Conservation (phyloP, 2,888 invertebrate species). For the Eupeodes luniger region DNA sequence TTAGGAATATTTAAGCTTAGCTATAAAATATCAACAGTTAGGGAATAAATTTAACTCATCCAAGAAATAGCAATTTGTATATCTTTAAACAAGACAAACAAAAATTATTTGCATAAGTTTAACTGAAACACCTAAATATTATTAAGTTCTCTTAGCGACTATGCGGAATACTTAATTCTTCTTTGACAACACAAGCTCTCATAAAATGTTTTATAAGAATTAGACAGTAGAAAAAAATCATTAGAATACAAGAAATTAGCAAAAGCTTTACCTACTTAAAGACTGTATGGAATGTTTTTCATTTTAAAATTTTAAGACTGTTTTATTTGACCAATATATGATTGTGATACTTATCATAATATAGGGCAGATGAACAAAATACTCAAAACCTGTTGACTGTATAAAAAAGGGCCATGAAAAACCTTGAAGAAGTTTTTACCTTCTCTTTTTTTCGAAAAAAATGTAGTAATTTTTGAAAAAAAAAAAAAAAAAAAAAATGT, state of each 20-base stretch:
- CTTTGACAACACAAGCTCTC: background rate
- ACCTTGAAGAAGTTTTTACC: too few species aligned
- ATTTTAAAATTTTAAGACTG: too few species aligned
- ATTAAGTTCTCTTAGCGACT: background rate
- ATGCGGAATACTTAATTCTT: slow-evolving; percentile 13
- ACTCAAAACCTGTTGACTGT: too few species aligned
- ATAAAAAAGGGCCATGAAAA: too few species aligned
- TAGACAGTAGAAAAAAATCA: background rate
- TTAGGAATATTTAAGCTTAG: background rate
- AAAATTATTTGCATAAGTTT: slow-evolving; percentile 25
- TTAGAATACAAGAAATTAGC: background rate
- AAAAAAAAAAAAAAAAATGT: too few species aligned
- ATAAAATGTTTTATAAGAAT: background rate
- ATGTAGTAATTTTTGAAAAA: too few species aligned
- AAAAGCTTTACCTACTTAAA: background rate
- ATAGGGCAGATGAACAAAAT: too few species aligned
- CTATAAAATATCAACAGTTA: slow-evolving; percentile 11
- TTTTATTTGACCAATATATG: too few species aligned
- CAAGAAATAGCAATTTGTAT: background rate
- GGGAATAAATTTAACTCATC: slow-evolving; percentile 8
- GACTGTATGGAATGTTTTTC: too few species aligned
- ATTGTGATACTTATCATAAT: too few species aligned
- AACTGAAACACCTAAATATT: background rate
- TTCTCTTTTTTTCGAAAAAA: too few species aligned
- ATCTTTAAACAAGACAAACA: background rate